A percentile compares a stretch with the other conserved stretches of the same genome.
phyloP scores from a whole-genome alignment of 2,797 vertebrate genomes.

The Acridotheres tristis region DNA sequence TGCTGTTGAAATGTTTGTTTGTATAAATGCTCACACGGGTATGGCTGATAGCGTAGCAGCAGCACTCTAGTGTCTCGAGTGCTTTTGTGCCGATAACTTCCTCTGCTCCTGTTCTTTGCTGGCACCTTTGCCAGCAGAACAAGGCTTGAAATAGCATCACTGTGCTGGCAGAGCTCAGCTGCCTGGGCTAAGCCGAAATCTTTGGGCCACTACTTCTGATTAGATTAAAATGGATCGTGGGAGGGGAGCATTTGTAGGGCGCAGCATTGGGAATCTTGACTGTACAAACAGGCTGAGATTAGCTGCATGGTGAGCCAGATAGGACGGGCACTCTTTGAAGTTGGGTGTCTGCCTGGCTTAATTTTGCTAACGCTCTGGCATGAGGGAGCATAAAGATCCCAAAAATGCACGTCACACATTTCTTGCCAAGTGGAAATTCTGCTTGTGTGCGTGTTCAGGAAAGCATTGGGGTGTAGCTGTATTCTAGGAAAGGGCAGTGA shows the following conservation, averaged over 20 bases:
- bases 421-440: constrained; percentile 17
- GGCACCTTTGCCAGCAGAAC: neutral
- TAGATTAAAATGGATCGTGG: constrained; percentile 44
- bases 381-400: neutral
- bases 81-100: neutral
- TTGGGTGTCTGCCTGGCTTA: neutral
- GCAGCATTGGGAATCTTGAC: constrained; percentile 9
- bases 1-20: constrained; percentile 9
- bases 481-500: constrained; percentile 35
- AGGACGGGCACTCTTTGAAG: constrained; percentile 45
- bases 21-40: neutral
- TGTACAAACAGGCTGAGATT: constrained; percentile 53
- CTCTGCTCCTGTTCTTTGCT: neutral
- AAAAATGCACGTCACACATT: accelerated
- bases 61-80: neutral
- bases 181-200: neutral
- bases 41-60: neutral
- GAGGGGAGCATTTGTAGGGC: neutral
- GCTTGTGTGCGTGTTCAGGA: neutral
- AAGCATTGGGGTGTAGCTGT: neutral
- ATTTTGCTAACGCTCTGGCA: neutral
- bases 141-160: neutral
- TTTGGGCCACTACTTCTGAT: constrained; percentile 37
- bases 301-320: neutral
- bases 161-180: neutral